phyloP scores from a whole-genome alignment of 2,113 vertebrate species.

The Rhinoderma darwinii region DNA sequence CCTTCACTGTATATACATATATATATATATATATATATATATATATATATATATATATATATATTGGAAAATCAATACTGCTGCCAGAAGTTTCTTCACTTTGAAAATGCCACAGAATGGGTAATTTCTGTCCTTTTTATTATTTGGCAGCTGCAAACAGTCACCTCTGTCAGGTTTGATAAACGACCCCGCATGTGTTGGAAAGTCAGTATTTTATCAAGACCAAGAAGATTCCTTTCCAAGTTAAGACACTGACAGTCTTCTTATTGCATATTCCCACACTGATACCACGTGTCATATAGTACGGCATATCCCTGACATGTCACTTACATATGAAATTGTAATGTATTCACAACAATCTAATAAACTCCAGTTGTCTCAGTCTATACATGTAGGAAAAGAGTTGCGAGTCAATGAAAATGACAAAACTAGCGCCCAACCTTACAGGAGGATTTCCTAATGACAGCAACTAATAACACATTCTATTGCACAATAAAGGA shows the following conservation, averaged over 20 bases:
- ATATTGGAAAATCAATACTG: neutral
- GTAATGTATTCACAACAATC: neutral
- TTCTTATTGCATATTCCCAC: constrained; percentile 1
- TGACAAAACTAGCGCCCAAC: constrained; percentile 1
- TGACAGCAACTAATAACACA: constrained; percentile 60
- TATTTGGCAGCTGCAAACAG: neutral
- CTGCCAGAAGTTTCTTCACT: neutral
- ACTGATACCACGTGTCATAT: neutral
- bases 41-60: neutral
- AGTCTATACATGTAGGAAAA: neutral
- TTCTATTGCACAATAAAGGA: constrained; percentile 62
- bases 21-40: neutral
- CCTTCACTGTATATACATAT: no score
- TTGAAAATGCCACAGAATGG: neutral
- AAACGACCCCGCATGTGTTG: constrained; percentile 16
- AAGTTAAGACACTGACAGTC: constrained; percentile 17
- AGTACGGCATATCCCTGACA: constrained; percentile 2
- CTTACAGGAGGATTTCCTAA: constrained; percentile 60
- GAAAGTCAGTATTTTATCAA: constrained; percentile 33
- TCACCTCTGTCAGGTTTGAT: constrained; percentile 20
- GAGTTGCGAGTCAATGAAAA: constrained; percentile 34
- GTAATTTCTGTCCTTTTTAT: neutral
- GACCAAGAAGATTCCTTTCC: constrained; percentile 11
- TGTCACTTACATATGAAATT: constrained; percentile 23
- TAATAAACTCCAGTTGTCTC: neutral